These are phyloP conservation scores for Drosophila bocqueti DNA, from an alignment of 1,140 invertebrate genomes.

Conservation along the genomic window DNA sequence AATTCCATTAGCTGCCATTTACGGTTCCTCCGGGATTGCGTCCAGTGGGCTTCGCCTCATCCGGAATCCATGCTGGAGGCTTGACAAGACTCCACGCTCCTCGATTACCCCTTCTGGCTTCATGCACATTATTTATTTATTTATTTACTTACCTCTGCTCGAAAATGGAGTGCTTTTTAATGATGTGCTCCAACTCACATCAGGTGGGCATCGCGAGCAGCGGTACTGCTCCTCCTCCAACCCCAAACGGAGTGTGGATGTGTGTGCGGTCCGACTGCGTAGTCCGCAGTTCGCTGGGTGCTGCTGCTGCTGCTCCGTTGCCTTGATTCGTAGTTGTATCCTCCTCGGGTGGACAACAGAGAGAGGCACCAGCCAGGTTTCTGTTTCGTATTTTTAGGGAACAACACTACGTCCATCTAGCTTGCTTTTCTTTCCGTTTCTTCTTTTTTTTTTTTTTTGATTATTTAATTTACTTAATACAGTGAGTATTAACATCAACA, in stretches of 20 bases:
- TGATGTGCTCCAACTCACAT: too few relatives aligned
- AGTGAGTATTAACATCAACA: too few relatives aligned
- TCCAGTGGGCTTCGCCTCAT: too few relatives aligned
- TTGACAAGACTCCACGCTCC: too few relatives aligned
- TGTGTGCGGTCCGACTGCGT: constrained; percentile 51
- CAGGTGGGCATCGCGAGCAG: constrained; percentile 55
- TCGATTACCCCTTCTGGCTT: too few relatives aligned
- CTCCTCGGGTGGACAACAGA: too few relatives aligned
- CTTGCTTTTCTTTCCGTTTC: constrained; percentile 26
- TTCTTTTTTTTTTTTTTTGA: constrained; percentile 30
- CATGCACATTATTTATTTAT: too few relatives aligned
- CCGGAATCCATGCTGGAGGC: too few relatives aligned
- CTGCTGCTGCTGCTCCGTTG: constrained; percentile 2
- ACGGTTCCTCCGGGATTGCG: too few relatives aligned
- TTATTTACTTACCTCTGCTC: too few relatives aligned
- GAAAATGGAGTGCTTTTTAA: too few relatives aligned
- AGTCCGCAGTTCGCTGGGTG: constrained; percentile 37
- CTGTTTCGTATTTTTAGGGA: constrained; percentile 1
- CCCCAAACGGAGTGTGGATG: background rate
- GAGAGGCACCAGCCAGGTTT: constrained; percentile 2
- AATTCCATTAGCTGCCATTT: too few relatives aligned
- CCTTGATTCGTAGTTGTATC: background rate
- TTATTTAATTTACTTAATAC: constrained; percentile 43
- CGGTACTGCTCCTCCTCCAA: constrained; percentile 5
- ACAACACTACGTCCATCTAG: background rate